Percentiles rank a stretch among this genome's conserved stretches.
Evolutionary conservation across 2,888 invertebrate species (phyloP).

Genomic region (Drosophila borealis): DNA sequence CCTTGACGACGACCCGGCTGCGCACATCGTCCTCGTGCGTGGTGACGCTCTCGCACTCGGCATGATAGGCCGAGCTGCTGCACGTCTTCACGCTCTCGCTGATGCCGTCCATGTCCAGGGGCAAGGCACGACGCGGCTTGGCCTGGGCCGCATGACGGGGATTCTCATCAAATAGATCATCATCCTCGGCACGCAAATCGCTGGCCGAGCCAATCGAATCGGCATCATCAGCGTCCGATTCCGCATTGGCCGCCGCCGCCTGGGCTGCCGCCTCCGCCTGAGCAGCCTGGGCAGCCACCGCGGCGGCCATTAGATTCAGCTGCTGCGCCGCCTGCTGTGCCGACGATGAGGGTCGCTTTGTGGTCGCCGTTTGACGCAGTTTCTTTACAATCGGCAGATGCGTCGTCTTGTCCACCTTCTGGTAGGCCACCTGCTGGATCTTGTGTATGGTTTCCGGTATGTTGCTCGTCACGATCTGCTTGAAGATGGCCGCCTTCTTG

Average conservation of each 20-base stretch:
- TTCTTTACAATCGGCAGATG: constrained; percentile 85
- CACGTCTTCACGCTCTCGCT: constrained; percentile 89
- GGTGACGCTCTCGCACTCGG: constrained; percentile 90
- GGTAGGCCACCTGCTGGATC: constrained; percentile 85
- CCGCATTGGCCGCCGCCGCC: constrained; percentile 47
- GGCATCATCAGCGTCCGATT: constrained; percentile 86
- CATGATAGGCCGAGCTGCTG: constrained; percentile 89
- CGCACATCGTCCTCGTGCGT: constrained; percentile 87
- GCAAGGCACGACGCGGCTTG: constrained; percentile 79
- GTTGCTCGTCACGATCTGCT: constrained; percentile 85
- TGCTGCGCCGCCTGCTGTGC: constrained; percentile 82
- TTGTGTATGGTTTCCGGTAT: constrained; percentile 86
- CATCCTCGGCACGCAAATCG: constrained; percentile 87
- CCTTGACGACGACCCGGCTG: constrained; percentile 86
- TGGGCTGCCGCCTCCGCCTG: constrained; percentile 43
- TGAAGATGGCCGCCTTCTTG: constrained; percentile 83
- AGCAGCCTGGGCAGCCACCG: constrained; percentile 70
- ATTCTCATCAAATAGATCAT: constrained; percentile 85
- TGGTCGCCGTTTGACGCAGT: constrained; percentile 84
- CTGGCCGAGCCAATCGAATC: constrained; percentile 91
- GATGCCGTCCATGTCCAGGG: constrained; percentile 86
- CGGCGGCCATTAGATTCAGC: constrained; percentile 73
- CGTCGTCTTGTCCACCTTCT: constrained; percentile 85
- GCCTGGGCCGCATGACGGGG: constrained; percentile 75
- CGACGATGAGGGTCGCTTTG: constrained; percentile 78